phyloP scores from a whole-genome alignment of 1,140 invertebrate genomes.

The Glossosoma conforme region DNA sequence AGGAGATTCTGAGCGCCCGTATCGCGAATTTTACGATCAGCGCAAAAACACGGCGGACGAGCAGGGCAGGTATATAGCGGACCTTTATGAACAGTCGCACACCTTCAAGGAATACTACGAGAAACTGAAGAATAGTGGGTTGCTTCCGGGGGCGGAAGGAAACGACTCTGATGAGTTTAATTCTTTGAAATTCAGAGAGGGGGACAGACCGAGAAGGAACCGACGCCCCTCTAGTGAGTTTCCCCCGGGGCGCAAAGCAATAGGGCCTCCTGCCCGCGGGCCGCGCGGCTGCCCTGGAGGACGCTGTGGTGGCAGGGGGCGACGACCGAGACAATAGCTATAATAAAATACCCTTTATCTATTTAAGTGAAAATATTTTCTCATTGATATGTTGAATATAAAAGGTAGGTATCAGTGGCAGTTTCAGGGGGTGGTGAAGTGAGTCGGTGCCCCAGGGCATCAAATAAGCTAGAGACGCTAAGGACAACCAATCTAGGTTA shows the following conservation, averaged over 20 bases:
- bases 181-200: not conserved
- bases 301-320: not conserved
- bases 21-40: not conserved
- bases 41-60: not conserved
- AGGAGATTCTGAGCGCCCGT: not conserved
- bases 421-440: no score
- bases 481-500: no score
- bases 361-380: no score
- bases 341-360: no score
- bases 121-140: not conserved
- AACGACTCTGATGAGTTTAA: constrained; percentile 1
- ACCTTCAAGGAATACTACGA: not conserved
- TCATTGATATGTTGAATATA: no score
- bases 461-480: no score
- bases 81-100: not conserved
- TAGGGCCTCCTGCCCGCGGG: not conserved
- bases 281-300: not conserved
- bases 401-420: no score
- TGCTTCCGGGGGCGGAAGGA: not conserved
- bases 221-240: not conserved
- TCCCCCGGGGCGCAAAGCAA: not conserved
- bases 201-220: not conserved
- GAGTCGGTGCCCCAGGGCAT: no score
- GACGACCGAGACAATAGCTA: not conserved
- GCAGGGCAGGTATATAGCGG: not conserved